Conservation (phyloP, 2,113 vertebrate genomes). For the Hyla sarda region DNA sequence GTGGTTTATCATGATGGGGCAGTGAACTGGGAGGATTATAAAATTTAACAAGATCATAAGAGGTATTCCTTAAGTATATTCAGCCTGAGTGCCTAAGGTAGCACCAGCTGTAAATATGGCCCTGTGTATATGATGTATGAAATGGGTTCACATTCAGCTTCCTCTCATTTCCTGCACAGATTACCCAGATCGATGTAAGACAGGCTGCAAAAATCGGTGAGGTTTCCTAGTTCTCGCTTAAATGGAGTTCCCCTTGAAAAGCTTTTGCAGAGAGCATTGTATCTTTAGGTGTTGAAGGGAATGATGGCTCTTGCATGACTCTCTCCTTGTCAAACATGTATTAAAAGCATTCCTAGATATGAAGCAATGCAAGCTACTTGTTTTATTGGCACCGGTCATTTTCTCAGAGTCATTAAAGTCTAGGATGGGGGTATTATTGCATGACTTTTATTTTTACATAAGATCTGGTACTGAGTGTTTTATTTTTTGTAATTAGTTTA, state of each 20-base stretch:
- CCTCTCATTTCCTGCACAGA: no score
- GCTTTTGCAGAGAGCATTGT: background rate
- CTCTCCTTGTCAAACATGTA: background rate
- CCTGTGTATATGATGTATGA: no score
- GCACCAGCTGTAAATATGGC: no score
- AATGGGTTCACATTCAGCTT: no score
- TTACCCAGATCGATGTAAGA: no score
- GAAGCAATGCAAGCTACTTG: constrained; percentile 5
- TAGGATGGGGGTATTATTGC: background rate
- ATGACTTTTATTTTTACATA: background rate
- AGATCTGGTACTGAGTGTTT: background rate
- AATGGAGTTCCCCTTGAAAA: background rate
- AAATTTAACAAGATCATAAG: no score
- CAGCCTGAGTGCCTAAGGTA: no score
- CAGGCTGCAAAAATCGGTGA: no score
- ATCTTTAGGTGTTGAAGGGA: background rate
- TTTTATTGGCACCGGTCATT: background rate
- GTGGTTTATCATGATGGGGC: no score
- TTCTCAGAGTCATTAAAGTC: background rate
- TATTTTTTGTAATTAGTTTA: background rate
- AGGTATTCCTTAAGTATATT: no score
- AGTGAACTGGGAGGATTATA: no score
- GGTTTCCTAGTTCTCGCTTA: no score
- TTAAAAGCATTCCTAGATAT: constrained; percentile 41
- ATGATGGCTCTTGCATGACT: background rate